A percentile compares a stretch with the other conserved stretches of the same genome.
phyloP scores from a whole-genome alignment of 2,113 vertebrate species.

The Solea solea region DNA sequence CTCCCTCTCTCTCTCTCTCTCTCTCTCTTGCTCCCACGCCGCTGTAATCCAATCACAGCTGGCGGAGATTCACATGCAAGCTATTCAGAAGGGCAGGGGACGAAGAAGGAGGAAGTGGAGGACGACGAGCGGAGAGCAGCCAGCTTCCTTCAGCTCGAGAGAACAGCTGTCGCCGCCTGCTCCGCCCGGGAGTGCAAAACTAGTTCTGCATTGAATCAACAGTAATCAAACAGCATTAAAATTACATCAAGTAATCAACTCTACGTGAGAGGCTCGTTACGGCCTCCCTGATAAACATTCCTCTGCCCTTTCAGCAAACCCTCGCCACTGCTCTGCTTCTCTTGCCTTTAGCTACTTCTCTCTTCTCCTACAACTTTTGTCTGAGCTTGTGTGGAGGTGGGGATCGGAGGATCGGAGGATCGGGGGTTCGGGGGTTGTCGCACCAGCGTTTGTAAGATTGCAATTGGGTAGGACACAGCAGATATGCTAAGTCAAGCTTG shows the following conservation, averaged over 20 bases:
- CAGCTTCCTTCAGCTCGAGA: conserved; percentile 65
- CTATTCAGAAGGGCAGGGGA: conserved; percentile 49
- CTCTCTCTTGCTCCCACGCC: conserved; percentile 38
- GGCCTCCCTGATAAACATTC: conserved; percentile 72
- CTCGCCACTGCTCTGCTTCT: conserved; percentile 47
- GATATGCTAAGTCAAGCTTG: conserved; percentile 32
- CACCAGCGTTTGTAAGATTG: conserved; percentile 25
- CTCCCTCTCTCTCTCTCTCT: neutral
- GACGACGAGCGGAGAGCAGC: conserved; percentile 45
- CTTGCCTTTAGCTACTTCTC: conserved; percentile 45
- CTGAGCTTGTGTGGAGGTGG: conserved; percentile 42
- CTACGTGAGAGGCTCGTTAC: conserved; percentile 65
- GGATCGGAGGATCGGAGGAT: conserved; percentile 2
- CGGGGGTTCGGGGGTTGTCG: neutral
- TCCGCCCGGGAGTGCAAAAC: conserved; percentile 76
- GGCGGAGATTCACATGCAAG: conserved; percentile 61
- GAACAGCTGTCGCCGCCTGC: conserved; percentile 57
- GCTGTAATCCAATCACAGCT: conserved; percentile 63
- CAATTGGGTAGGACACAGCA: conserved; percentile 36
- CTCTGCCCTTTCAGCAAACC: conserved; percentile 68
- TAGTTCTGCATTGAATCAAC: conserved; percentile 80
- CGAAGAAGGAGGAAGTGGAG: conserved; percentile 41
- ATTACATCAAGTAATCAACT: conserved; percentile 82
- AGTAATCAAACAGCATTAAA: conserved; percentile 80
- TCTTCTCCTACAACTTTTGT: conserved; percentile 37